A percentile compares a stretch with the other conserved stretches of the same genome.
Evolutionary conservation across 2,113 vertebrate species (phyloP).

Genomic region (Labeo rohita): DNA sequence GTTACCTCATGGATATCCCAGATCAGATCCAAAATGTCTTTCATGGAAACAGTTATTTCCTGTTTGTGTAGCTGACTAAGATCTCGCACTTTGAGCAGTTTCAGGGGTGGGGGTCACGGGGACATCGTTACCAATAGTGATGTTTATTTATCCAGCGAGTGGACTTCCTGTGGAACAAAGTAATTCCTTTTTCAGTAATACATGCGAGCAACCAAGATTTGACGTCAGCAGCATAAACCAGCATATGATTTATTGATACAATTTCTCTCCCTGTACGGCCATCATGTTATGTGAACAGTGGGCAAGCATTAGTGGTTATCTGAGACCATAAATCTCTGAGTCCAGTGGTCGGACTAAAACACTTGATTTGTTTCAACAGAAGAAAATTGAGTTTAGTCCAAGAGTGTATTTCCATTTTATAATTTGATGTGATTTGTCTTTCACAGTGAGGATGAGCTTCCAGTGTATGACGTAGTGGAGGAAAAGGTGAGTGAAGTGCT

Average conservation of each 20-base stretch:
- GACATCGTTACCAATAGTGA: conserved; percentile 8
- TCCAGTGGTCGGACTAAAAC: neutral
- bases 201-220: conserved; percentile 20
- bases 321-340: neutral
- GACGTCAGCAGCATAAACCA: conserved; percentile 30
- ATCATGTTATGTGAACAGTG: neutral
- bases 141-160: conserved; percentile 42
- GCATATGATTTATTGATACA: neutral
- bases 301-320: neutral
- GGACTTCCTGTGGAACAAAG: conserved; percentile 55
- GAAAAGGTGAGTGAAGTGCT: conserved; percentile 71
- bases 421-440: conserved; percentile 6
- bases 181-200: conserved; percentile 39
- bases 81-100: conserved; percentile 49
- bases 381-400: neutral
- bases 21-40: conserved; percentile 37
- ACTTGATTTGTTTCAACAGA: neutral
- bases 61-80: conserved; percentile 64
- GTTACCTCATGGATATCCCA: conserved; percentile 15
- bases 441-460: conserved; percentile 75
- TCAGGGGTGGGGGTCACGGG: conserved; percentile 26
- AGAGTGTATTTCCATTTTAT: neutral
- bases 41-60: conserved; percentile 63
- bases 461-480: conserved; percentile 74
- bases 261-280: neutral